Evolutionary conservation across 2,888 invertebrate species (phyloP).

Genomic region (Synergus gifuensis): DNA sequence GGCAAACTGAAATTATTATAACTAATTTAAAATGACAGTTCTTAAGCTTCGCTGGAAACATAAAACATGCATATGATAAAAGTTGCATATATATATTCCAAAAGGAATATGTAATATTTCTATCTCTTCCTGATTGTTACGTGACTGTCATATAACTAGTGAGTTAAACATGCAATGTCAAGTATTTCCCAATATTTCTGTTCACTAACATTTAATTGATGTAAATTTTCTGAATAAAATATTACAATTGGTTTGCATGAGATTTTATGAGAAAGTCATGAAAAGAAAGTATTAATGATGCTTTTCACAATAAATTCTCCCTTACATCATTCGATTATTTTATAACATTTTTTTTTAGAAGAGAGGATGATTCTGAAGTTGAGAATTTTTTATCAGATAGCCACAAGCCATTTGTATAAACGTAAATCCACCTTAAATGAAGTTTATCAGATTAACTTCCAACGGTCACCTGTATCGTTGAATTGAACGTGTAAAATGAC

Average conservation of each 20-base stretch:
- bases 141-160: background rate
- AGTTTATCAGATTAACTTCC: conserved; percentile 1
- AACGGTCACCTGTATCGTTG: conserved; percentile 24
- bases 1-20: background rate
- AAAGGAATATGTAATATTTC: conserved; percentile 2
- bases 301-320: background rate
- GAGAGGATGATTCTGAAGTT: background rate
- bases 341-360: background rate
- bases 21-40: conserved; percentile 27
- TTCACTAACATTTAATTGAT: background rate
- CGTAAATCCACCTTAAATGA: background rate
- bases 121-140: conserved; percentile 26
- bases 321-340: background rate
- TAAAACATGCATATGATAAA: background rate
- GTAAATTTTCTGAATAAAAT: background rate
- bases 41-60: background rate
- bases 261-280: background rate
- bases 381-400: background rate
- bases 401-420: background rate
- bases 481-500: conserved; percentile 34
- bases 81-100: conserved; percentile 31
- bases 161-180: background rate
- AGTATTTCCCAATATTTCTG: background rate
- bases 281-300: background rate
- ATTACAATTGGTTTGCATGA: background rate